A percentile compares a stretch with the other conserved stretches of the same genome.
Evolutionary conservation across 2,888 invertebrate species (phyloP).

Genomic region (Pristionchus japonicus): DNA sequence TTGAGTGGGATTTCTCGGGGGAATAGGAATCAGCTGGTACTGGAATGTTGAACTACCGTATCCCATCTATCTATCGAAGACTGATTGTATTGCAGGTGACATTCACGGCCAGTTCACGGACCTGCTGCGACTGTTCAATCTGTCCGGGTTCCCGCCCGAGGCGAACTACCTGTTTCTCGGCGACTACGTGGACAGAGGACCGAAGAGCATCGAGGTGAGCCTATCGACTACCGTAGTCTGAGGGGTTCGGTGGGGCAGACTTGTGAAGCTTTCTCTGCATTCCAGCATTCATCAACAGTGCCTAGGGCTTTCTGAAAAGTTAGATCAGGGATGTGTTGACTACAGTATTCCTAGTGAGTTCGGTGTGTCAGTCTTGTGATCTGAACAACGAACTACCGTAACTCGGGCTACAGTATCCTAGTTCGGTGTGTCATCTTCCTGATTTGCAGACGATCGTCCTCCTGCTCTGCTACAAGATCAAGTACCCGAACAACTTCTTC

Average conservation of each 20-base stretch:
- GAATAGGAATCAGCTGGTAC: not conserved
- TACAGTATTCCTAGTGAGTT: not conserved
- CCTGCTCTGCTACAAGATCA: constrained; percentile 73
- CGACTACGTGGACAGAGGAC: constrained; percentile 67
- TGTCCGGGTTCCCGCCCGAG: constrained; percentile 65
- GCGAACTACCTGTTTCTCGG: constrained; percentile 66
- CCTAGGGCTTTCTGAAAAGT: too few species aligned
- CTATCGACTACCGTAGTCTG: not conserved
- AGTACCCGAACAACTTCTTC: constrained; percentile 74
- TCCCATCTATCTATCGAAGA: not conserved
- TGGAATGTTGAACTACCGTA: not conserved
- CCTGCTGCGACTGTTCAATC: constrained; percentile 62
- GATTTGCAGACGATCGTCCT: constrained; percentile 72
- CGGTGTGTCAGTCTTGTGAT: not conserved
- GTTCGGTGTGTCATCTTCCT: not conserved
- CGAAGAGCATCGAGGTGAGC: constrained; percentile 65
- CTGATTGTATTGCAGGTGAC: constrained; percentile 60
- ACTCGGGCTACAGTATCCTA: not conserved
- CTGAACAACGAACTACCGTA: too few species aligned
- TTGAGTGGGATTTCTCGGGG: not conserved
- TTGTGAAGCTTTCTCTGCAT: not conserved
- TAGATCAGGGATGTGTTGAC: too few species aligned
- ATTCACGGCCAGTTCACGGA: constrained; percentile 72
- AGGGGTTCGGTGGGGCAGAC: not conserved
- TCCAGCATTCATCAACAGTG: too few species aligned